phyloP scores from a whole-genome alignment of 2,113 vertebrate species.

The Cricetomys ansorgei region DNA sequence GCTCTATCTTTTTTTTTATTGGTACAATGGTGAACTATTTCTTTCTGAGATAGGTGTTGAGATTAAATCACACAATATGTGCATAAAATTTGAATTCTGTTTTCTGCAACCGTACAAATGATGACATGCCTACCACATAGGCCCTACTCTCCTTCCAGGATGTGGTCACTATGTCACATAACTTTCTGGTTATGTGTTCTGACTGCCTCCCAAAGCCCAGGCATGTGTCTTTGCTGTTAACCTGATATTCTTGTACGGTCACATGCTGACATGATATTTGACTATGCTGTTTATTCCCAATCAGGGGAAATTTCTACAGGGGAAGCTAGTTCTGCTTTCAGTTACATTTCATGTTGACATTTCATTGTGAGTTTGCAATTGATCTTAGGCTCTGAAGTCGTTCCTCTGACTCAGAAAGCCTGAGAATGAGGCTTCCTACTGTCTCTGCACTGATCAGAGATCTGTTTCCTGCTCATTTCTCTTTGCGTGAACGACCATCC shows the following conservation, averaged over 20 bases:
- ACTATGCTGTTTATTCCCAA: conserved; percentile 20
- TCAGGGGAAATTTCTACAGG: conserved; percentile 69
- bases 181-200: not conserved
- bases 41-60: not conserved
- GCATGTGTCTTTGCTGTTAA: conserved; percentile 53
- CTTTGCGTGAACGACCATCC: not conserved
- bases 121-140: not conserved
- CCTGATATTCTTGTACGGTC: not conserved
- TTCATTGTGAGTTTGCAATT: conserved; percentile 21
- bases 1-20: not conserved
- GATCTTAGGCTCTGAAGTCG: not conserved
- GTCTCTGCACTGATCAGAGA: rapidly evolving
- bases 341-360: not conserved
- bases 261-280: conserved; percentile 70
- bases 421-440: not conserved
- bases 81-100: not conserved
- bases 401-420: not conserved
- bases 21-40: not conserved
- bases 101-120: not conserved
- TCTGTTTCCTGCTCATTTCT: not conserved
- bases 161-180: conserved; percentile 44
- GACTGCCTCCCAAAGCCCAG: conserved; percentile 32
- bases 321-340: conserved; percentile 68
- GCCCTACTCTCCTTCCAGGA: not conserved
- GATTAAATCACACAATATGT: not conserved